Evolutionary conservation across 2,888 invertebrate genomes (phyloP).

Genomic region (Oscheius onirici): DNA sequence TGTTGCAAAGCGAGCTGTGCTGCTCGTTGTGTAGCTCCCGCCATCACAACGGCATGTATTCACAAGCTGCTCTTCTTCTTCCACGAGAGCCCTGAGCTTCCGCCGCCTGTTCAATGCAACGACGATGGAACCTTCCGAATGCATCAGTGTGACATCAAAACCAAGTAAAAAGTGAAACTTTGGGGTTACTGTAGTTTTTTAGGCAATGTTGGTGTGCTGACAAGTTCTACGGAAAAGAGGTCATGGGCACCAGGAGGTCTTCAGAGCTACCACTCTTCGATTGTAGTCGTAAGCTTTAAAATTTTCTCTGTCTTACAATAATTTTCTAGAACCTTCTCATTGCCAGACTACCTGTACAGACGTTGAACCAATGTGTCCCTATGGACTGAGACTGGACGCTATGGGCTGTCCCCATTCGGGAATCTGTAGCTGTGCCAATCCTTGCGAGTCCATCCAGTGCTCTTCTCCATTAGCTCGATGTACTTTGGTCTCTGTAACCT

Average conservation of each 20-base stretch:
- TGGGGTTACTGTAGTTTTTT: not conserved
- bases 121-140: constrained; percentile 54
- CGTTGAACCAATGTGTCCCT: constrained; percentile 36
- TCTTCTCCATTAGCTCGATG: constrained; percentile 28
- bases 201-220: constrained; percentile 61
- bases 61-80: constrained; percentile 57
- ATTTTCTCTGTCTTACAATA: not conserved
- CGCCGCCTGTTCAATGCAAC: constrained; percentile 59
- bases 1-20: constrained; percentile 68
- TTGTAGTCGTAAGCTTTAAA: constrained; percentile 42
- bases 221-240: constrained; percentile 53
- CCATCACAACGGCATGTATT: constrained; percentile 58
- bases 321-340: constrained; percentile 40
- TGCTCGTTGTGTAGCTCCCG: constrained; percentile 39
- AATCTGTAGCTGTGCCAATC: constrained; percentile 47
- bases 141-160: constrained; percentile 60
- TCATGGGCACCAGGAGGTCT: constrained; percentile 53
- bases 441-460: constrained; percentile 46
- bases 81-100: constrained; percentile 34
- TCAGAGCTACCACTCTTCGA: constrained; percentile 39
- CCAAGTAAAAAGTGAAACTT: constrained; percentile 30
- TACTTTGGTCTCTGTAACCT: constrained; percentile 9
- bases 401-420: constrained; percentile 55
- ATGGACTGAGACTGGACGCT: constrained; percentile 44
- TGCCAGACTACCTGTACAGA: constrained; percentile 45